Evolutionary conservation across 2,888 invertebrate species (phyloP).

Genomic region (Volucella zonaria): DNA sequence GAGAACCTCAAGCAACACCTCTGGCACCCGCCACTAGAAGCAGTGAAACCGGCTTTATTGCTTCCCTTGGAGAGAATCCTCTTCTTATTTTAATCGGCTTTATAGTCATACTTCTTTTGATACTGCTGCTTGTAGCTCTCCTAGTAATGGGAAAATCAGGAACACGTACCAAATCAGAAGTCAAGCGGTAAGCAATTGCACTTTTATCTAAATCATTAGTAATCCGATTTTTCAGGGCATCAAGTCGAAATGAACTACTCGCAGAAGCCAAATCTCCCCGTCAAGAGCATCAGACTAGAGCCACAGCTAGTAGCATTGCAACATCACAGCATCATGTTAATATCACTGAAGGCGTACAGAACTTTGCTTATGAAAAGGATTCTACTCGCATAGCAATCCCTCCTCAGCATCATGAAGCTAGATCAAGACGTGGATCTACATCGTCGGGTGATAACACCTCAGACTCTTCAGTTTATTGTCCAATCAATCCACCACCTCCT

Average conservation of each 20-base stretch:
- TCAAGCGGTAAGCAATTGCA: conserved; percentile 78
- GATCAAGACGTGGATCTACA: conserved; percentile 78
- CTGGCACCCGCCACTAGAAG: conserved; percentile 81
- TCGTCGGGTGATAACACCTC: conserved; percentile 81
- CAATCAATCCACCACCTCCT: conserved; percentile 80
- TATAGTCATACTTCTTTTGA: conserved; percentile 79
- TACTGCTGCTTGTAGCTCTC: conserved; percentile 80
- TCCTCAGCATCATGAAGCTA: conserved; percentile 73
- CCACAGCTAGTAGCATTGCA: conserved; percentile 75
- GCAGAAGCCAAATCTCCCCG: conserved; percentile 79
- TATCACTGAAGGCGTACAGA: conserved; percentile 78
- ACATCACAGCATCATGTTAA: conserved; percentile 74
- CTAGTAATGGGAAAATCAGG: conserved; percentile 80
- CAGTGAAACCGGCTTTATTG: conserved; percentile 78
- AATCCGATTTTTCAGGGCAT: conserved; percentile 74
- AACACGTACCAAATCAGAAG: conserved; percentile 76
- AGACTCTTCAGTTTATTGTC: conserved; percentile 82
- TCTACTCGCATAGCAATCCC: conserved; percentile 74
- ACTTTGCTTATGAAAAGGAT: conserved; percentile 80
- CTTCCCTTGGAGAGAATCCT: conserved; percentile 80
- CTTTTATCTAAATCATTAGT: neutral
- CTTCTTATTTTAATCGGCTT: conserved; percentile 80
- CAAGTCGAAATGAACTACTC: conserved; percentile 80
- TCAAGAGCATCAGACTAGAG: conserved; percentile 75
- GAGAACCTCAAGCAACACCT: conserved; percentile 82